phyloP scores from a whole-genome alignment of 2,888 invertebrate genomes.

The Pseudoips prasinana region DNA sequence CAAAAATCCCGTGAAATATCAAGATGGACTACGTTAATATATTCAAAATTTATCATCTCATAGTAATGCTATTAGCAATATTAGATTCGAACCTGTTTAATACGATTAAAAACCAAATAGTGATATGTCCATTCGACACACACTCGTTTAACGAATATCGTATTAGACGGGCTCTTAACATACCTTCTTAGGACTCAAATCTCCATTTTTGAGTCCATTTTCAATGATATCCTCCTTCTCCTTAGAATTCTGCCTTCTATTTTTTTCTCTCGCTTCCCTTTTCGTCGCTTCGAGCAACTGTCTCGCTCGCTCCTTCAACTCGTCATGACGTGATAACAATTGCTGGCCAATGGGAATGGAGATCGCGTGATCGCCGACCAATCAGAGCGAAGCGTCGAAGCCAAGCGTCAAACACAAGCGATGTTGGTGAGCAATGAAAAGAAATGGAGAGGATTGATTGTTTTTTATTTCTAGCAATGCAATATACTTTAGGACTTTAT shows the following conservation, averaged over 20 bases:
- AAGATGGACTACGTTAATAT: no score
- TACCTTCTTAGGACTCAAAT: conserved; percentile 69
- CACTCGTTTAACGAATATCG: no score
- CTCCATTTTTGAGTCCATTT: conserved; percentile 62
- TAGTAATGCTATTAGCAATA: no score
- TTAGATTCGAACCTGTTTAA: no score
- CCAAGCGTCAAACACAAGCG: conserved; percentile 54
- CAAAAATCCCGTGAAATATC: no score
- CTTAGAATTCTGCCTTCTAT: conserved; percentile 62
- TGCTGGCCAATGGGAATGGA: conserved; percentile 79
- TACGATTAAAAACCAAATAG: no score
- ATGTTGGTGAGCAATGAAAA: conserved; percentile 56
- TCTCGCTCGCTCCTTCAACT: conserved; percentile 92
- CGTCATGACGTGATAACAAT: conserved; percentile 90
- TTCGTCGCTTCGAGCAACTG: conserved; percentile 91
- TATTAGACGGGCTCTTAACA: no score
- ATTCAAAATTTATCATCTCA: no score
- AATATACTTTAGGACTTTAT: conserved; percentile 4
- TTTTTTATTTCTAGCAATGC: conserved; percentile 24
- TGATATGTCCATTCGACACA: no score
- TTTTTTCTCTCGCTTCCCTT: conserved; percentile 82
- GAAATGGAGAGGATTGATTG: conserved; percentile 35
- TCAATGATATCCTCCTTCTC: conserved; percentile 78
- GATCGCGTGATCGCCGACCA: conserved; percentile 22
- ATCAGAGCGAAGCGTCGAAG: conserved; percentile 52